These are phyloP conservation scores for Phanerotoma sp. DNA, from an alignment of 2,888 invertebrate species.

Conservation along the genomic window DNA sequence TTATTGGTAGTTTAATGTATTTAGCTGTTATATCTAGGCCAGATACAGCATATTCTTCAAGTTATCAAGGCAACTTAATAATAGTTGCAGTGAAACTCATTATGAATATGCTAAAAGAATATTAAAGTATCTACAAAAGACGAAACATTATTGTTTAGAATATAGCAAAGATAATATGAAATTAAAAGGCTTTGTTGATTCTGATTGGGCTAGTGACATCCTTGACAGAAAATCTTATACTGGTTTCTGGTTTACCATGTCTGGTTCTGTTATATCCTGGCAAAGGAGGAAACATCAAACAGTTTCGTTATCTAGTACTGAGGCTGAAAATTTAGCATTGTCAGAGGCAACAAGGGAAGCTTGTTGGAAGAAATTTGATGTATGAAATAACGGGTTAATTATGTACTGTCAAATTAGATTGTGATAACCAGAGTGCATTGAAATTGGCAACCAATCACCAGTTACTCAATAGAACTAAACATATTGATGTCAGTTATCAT, in stretches of 20 bases:
- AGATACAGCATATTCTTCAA: too few relatives aligned
- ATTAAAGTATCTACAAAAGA: background rate
- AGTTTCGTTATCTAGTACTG: constrained; percentile 14
- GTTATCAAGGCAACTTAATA: too few relatives aligned
- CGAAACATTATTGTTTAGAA: background rate
- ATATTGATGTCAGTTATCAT: constrained; percentile 20
- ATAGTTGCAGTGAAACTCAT: too few relatives aligned
- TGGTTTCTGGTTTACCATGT: constrained; percentile 16
- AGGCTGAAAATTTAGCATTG: constrained; percentile 9
- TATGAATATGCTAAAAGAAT: background rate
- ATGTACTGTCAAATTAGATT: background rate
- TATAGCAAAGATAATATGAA: background rate
- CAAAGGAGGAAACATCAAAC: constrained; percentile 20
- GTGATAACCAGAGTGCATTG: constrained; percentile 9
- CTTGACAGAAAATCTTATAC: constrained; percentile 22
- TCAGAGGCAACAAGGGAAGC: constrained; percentile 10
- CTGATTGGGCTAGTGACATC: constrained; percentile 16
- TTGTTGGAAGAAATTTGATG: background rate
- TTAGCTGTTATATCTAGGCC: background rate
- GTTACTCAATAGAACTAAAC: constrained; percentile 18
- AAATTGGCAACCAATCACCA: constrained; percentile 11
- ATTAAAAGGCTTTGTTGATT: constrained; percentile 18
- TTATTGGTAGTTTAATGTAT: background rate
- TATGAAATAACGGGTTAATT: background rate
- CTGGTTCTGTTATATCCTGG: constrained; percentile 16